Conservation (phyloP, 2,113 vertebrate species). For the Haplotaxodon microlepis region DNA sequence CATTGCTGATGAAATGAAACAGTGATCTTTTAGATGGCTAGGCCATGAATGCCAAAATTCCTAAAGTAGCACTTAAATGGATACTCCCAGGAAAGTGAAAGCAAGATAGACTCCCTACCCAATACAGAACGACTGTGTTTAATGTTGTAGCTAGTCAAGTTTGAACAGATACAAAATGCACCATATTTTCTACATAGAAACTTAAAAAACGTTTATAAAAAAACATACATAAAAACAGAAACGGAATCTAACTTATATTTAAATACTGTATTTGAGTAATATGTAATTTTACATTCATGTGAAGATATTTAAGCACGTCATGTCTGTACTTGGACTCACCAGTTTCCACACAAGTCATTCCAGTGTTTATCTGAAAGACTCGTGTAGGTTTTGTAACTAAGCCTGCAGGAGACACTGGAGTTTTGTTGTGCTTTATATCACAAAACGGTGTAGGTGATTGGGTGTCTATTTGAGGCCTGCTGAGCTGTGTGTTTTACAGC, state of each 20-base stretch:
- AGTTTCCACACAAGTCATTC: background rate
- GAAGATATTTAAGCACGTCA: background rate
- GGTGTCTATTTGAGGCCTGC: background rate
- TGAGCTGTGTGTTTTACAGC: slow-evolving; percentile 13
- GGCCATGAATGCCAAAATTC: background rate
- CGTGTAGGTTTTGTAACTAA: background rate
- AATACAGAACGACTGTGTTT: background rate
- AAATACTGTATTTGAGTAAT: background rate
- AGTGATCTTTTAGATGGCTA: background rate
- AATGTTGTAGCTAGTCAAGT: background rate
- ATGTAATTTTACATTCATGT: background rate
- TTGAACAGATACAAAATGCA: background rate
- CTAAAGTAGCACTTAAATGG: background rate
- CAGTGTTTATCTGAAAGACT: background rate
- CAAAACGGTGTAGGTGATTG: background rate
- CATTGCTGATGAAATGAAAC: background rate
- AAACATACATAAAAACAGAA: background rate
- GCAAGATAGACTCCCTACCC: background rate
- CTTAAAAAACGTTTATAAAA: background rate
- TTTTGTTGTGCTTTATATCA: background rate
- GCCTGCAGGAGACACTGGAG: background rate
- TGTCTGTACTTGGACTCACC: background rate
- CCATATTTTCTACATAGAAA: background rate
- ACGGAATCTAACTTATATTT: background rate
- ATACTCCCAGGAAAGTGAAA: background rate